A percentile compares a stretch with the other conserved stretches of the same genome.
Conservation (phyloP, 2,113 vertebrate genomes). For the Garra rufa region DNA sequence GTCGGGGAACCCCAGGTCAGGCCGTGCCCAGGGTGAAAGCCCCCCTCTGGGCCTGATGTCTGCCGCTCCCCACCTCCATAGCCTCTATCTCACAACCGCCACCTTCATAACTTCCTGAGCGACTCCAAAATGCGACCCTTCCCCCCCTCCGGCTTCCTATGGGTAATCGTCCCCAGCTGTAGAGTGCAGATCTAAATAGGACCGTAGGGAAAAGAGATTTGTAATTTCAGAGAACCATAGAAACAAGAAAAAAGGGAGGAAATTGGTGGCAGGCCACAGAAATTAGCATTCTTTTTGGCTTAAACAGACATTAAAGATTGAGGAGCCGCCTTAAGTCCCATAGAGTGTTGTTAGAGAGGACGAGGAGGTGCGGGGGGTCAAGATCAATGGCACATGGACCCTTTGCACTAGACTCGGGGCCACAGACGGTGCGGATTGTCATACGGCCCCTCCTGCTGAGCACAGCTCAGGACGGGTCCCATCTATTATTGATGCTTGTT, state of each 20-base stretch:
- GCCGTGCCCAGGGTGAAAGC: constrained; percentile 59
- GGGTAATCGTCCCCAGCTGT: constrained; percentile 80
- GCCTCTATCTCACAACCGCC: background rate
- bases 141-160: constrained; percentile 68
- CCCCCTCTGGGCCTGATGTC: constrained; percentile 47
- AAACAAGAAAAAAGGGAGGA: constrained; percentile 65
- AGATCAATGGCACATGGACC: constrained; percentile 66
- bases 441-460: constrained; percentile 65
- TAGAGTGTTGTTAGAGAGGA: constrained; percentile 61
- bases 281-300: constrained; percentile 79
- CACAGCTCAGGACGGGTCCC: constrained; percentile 56
- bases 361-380: constrained; percentile 47
- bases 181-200: constrained; percentile 69
- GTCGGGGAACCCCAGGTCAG: constrained; percentile 11
- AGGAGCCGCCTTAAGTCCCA: constrained; percentile 73
- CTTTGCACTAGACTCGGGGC: constrained; percentile 61
- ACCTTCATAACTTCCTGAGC: constrained; percentile 65
- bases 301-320: constrained; percentile 76
- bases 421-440: constrained; percentile 65
- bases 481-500: constrained; percentile 75
- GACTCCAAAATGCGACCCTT: constrained; percentile 60
- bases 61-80: constrained; percentile 34
- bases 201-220: constrained; percentile 77
- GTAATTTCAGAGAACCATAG: constrained; percentile 69
- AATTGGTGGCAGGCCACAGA: constrained; percentile 78